Conservation (phyloP, 1,140 invertebrate species). For the Pseudomyrmex pallidus region DNA sequence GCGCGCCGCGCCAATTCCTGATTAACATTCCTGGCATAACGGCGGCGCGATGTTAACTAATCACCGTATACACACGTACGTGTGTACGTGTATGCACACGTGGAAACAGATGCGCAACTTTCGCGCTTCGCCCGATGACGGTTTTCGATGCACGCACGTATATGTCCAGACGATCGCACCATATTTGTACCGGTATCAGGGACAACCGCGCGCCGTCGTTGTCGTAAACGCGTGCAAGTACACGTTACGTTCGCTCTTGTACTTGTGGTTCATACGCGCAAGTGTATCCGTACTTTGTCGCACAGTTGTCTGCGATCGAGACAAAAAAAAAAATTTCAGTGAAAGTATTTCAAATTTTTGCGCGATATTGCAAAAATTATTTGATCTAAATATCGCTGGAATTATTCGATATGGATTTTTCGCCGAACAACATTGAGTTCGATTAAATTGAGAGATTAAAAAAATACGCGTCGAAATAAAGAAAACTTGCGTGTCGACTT, state of each 20-base stretch:
- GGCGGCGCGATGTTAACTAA: conserved; percentile 51
- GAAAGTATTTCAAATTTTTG: not conserved
- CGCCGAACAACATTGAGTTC: not conserved
- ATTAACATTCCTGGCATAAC: conserved; percentile 71
- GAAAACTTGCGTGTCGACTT: not conserved
- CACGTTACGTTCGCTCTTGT: not conserved
- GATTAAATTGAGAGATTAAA: conserved; percentile 16
- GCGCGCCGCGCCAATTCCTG: conserved; percentile 59
- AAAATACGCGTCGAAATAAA: not conserved
- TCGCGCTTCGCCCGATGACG: conserved; percentile 12
- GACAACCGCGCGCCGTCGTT: conserved; percentile 34
- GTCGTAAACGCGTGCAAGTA: conserved; percentile 24
- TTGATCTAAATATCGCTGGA: no score
- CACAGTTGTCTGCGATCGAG: not conserved
- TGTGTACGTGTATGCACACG: conserved; percentile 27
- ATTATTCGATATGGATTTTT: not conserved
- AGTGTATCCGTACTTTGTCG: not conserved
- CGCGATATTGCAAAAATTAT: not conserved
- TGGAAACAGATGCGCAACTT: conserved; percentile 44
- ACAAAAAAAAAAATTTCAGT: no score
- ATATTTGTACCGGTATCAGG: conserved; percentile 72
- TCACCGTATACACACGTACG: conserved; percentile 23
- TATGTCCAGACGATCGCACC: conserved; percentile 61
- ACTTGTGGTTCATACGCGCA: not conserved
- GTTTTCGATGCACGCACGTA: conserved; percentile 9